phyloP scores from a whole-genome alignment of 2,113 vertebrate genomes.

The Pan troglodytes region DNA sequence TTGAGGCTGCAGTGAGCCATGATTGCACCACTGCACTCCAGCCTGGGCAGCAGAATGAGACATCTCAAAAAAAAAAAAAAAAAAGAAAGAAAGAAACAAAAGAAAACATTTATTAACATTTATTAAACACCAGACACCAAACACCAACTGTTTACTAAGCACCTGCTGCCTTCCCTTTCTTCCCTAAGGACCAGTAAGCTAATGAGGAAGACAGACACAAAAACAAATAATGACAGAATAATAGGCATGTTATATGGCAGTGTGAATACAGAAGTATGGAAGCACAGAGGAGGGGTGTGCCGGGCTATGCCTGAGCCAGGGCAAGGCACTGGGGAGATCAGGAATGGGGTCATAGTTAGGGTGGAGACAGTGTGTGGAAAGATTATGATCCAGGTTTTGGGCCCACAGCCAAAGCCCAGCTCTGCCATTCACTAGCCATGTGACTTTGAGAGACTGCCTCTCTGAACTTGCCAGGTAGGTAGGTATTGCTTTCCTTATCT shows the following conservation, averaged over 20 bases:
- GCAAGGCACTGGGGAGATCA: neutral
- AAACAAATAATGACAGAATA: neutral
- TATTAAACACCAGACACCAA: neutral
- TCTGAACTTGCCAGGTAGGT: neutral
- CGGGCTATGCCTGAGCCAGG: neutral
- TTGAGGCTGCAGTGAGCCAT: no score
- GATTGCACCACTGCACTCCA: no score
- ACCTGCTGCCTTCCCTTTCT: neutral
- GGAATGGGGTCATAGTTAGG: neutral
- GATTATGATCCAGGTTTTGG: neutral
- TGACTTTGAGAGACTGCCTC: neutral
- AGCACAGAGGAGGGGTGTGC: neutral
- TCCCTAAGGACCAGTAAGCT: neutral
- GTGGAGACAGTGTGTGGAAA: neutral
- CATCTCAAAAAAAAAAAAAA: no score
- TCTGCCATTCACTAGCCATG: neutral
- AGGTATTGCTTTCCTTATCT: neutral
- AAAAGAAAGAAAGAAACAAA: no score
- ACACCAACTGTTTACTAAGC: neutral
- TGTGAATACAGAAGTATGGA: neutral
- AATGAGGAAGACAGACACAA: neutral
- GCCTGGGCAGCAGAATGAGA: no score
- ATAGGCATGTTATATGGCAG: neutral
- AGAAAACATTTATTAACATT: neutral
- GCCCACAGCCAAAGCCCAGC: neutral